phyloP scores from a whole-genome alignment of 1,140 invertebrate genomes.

The Oryctes rhinoceros region DNA sequence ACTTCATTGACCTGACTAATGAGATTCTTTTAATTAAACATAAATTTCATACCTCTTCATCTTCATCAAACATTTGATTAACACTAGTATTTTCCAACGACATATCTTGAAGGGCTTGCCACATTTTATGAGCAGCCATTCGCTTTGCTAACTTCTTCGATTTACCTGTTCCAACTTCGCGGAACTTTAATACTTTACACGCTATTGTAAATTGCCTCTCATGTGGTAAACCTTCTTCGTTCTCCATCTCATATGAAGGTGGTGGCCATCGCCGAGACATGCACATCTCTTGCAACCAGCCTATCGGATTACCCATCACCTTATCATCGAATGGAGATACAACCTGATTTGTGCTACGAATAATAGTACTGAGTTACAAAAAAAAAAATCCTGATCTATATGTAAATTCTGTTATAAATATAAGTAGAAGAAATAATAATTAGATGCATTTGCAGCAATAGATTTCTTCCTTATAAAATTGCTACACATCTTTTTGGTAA shows the following conservation, averaged over 20 bases:
- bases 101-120: conserved; percentile 80
- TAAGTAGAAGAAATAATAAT: too few species aligned
- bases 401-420: too few species aligned
- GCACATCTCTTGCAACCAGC: conserved; percentile 94
- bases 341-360: conserved; percentile 55
- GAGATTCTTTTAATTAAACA: not conserved
- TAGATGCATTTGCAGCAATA: not conserved
- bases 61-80: conserved; percentile 61
- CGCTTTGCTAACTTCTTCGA: conserved; percentile 70
- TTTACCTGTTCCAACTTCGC: conserved; percentile 85
- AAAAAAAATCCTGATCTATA: not conserved
- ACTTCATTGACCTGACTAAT: not conserved
- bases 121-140: conserved; percentile 89
- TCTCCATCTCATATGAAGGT: conserved; percentile 89
- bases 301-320: conserved; percentile 89
- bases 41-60: conserved; percentile 64
- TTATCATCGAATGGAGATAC: conserved; percentile 70
- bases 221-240: conserved; percentile 90
- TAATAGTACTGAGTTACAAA: not conserved
- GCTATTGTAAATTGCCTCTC: conserved; percentile 93
- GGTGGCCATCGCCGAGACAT: conserved; percentile 95
- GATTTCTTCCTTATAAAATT: too few species aligned
- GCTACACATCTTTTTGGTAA: too few species aligned
- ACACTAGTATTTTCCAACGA: conserved; percentile 71
- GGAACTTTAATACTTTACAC: conserved; percentile 77